Evolutionary conservation across 2,797 vertebrate genomes (phyloP).

Genomic region (Danionella dracula): DNA sequence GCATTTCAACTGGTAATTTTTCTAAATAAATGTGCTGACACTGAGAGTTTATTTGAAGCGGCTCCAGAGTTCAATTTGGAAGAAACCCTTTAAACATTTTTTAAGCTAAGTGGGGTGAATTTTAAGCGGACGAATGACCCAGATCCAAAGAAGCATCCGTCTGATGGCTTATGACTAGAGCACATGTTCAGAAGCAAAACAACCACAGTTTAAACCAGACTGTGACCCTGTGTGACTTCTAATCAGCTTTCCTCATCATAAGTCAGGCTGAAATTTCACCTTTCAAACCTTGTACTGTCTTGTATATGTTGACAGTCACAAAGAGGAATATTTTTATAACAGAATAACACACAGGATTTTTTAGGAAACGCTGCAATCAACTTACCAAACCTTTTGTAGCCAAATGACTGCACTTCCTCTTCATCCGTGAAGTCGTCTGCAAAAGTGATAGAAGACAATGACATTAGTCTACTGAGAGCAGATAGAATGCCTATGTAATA

Average conservation of each 20-base stretch:
- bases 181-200: constrained; percentile 27
- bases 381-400: constrained; percentile 99
- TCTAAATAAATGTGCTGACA: too few species aligned
- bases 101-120: too few species aligned
- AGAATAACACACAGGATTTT: too few species aligned
- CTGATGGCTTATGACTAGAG: constrained; percentile 30
- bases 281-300: constrained; percentile 13
- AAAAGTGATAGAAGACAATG: constrained; percentile 46
- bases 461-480: constrained; percentile 6
- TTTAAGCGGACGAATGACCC: too few species aligned
- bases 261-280: background rate
- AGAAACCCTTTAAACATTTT: too few species aligned
- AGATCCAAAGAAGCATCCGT: too few species aligned
- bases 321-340: too few species aligned
- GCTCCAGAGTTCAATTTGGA: too few species aligned
- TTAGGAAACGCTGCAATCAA: constrained; percentile 39
- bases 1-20: too few species aligned
- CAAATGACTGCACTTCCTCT: constrained; percentile 98
- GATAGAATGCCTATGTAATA: too few species aligned
- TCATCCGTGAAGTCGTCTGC: constrained; percentile 96
- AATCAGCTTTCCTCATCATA: constrained; percentile 17
- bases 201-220: background rate
- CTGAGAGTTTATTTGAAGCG: too few species aligned
- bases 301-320: too few species aligned
- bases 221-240: constrained; percentile 17